Conservation (phyloP, 2,797 vertebrate species). For the Poecilia velifera region DNA sequence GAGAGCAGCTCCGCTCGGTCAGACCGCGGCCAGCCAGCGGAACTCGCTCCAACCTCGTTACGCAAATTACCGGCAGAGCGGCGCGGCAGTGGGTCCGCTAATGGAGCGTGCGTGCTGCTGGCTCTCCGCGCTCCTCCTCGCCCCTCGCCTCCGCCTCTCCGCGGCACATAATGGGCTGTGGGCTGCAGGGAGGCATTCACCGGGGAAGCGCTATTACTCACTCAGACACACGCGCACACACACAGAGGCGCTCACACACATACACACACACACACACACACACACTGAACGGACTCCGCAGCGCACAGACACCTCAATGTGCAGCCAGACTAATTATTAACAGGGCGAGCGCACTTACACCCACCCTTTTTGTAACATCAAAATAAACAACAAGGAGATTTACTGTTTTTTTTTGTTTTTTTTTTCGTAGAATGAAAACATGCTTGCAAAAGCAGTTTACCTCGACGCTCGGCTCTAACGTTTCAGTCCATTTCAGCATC, state of each 20-base stretch:
- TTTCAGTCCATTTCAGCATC: slow-evolving; percentile 4
- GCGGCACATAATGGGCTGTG: slow-evolving; percentile 69
- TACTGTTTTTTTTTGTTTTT: not conserved
- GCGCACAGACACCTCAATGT: slow-evolving; percentile 43
- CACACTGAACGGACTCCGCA: slow-evolving; percentile 7
- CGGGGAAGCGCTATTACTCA: slow-evolving; percentile 75
- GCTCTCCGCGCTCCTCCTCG: slow-evolving; percentile 50
- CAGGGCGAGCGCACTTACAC: not conserved
- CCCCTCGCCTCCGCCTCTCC: slow-evolving; percentile 52
- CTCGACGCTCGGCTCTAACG: not conserved
- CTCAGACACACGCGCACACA: slow-evolving; percentile 20
- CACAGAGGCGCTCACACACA: slow-evolving; percentile 19
- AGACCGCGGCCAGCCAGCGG: slow-evolving; percentile 60
- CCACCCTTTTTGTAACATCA: not conserved
- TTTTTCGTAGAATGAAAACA: not conserved
- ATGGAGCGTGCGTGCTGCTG: slow-evolving; percentile 77
- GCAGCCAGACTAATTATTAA: slow-evolving; percentile 26
- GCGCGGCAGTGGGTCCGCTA: slow-evolving; percentile 76
- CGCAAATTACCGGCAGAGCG: slow-evolving; percentile 78
- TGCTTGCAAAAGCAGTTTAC: not conserved
- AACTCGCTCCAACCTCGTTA: slow-evolving; percentile 75
- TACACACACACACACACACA: slow-evolving; percentile 10
- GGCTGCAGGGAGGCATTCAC: slow-evolving; percentile 71
- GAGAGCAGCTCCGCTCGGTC: slow-evolving; percentile 45
- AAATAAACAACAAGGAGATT: not conserved